Evolutionary conservation across 2,888 invertebrate species (phyloP), one percentile per base, ranked within the genome.

Genomic region (Rhamnusium bicolor): DNA sequence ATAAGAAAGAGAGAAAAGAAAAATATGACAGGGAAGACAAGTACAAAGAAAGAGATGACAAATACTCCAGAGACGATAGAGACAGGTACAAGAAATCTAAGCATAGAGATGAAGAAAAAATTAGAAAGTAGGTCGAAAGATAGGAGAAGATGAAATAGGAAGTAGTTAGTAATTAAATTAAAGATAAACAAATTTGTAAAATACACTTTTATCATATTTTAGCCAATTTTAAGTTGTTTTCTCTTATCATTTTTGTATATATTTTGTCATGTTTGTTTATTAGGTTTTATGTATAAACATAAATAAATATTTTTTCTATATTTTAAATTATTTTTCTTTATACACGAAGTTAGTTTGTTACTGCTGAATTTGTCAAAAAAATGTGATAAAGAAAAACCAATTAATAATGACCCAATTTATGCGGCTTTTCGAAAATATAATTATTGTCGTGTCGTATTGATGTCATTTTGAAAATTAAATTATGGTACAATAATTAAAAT

Each of bases 51-150:
- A 80, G 84, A 67, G 85, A 85, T 77, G 81, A 79, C 14, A 82
- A 84, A 67, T 84, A 86, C 76, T 80, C 62, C 19, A 77, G 79
- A 56, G 83, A 84, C 8, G 83, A 81, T 68, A 81, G 79, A 71
- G 82, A 85, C 32, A 77, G 73, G 51, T 74, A 78, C 72, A 85
- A 85, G 68, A 86, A 86, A 71, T 81, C 82, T 1, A 84, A 84
- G 63, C 81, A 84, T 70, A 75, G 80, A 21, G 84, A 84, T 18
- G 82, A 84, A 49, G 84, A 85, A 40, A 80, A n/a, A 79, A 32
- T 73, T 81, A 18, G 84, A 84, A 21, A 81, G 82, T 65, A 73
- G 81, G 69, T 83, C 86, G 29, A 87, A 86, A 78, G 87, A 86
- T 79, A 79, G 84, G 51, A 76, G 87, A 71, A 86, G 86, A 77